These are phyloP conservation scores for Peromyscus melanophrys DNA, from an alignment of 2,797 vertebrate genomes.

Conservation along the genomic window DNA sequence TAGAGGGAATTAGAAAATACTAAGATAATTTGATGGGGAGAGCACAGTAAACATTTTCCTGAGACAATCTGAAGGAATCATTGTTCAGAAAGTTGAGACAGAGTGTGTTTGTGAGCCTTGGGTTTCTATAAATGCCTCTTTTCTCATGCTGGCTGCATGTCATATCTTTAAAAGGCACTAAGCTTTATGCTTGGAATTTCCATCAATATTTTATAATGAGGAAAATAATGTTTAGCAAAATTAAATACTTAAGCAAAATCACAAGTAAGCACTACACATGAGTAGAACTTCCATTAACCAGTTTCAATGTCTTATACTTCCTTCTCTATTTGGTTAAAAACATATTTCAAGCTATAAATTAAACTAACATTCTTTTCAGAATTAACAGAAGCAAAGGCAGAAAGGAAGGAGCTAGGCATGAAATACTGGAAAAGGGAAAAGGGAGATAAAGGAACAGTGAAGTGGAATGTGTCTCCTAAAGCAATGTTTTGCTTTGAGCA, in stretches of 20 bases:
- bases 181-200: not conserved
- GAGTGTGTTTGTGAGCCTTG: not conserved
- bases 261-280: not conserved
- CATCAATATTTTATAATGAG: not conserved
- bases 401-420: not conserved
- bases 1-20: not conserved
- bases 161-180: not conserved
- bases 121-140: not conserved
- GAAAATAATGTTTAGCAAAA: not conserved
- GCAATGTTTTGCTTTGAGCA: not conserved
- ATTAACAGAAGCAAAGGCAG: not conserved
- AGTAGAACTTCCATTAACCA: not conserved
- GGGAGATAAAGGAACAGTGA: not conserved
- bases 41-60: not conserved
- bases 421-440: not conserved
- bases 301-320: not conserved
- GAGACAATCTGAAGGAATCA: not conserved
- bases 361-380: not conserved
- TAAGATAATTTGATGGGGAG: not conserved
- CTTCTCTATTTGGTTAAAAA: not conserved
- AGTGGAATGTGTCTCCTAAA: not conserved
- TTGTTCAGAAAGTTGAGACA: not conserved
- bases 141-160: not conserved
- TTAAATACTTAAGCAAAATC: not conserved
- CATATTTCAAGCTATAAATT: not conserved